Base-by-base conservation (phyloP, 2,888 invertebrate genomes). In the Agrenia bidenticulata region DNA sequence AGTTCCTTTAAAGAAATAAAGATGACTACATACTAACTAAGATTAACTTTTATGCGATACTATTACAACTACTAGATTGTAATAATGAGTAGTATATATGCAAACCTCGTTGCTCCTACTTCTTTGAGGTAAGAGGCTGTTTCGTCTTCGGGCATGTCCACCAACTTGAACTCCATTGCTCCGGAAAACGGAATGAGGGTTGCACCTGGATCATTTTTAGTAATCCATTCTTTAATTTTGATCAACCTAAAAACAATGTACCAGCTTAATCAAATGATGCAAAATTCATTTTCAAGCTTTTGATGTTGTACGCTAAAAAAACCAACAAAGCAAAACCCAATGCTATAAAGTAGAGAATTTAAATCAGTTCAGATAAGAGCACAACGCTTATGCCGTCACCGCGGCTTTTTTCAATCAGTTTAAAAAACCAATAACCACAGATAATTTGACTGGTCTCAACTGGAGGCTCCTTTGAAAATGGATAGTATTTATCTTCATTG, bases 201-300 rank as follows among this genome's bases (percentile, higher is more conserved):
- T 0, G 96, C 88, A 1, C 97, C 97, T 0, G 95, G 90, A 80
- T 99, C 99, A 79, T 97, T 88, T 79, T 90, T 90, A 81, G 99
- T 97, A 74, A 99, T 91, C 96, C 96, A 99, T 80, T 96, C 96
- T 81, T 99, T 99, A 78, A 99, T 91, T 83, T 97, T 97, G 56
- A 89, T 85, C 78, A 96, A 84, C 94, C 93, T 93, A 78, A 42
- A 72, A 74, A 66, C 63, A 62, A 32, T 32, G 4, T 32, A 32
- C 32, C 32, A 32, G 64, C 41, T 27, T 39, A 11, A 39, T 39
- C 39, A 7, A 7, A 39, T 15, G 39, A 15, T 39, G 39, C 7
- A 39, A 39, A 39, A 39, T 11, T 39, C 15, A 39, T 39, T 39
- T 39, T n/a, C n/a, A n/a, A n/a, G n/a, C n/a, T n/a, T n/a, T n/a